Percentiles rank a stretch among this genome's conserved stretches.
Evolutionary conservation across 2,888 invertebrate genomes (phyloP).

Genomic region (Nemurella pictetii): DNA sequence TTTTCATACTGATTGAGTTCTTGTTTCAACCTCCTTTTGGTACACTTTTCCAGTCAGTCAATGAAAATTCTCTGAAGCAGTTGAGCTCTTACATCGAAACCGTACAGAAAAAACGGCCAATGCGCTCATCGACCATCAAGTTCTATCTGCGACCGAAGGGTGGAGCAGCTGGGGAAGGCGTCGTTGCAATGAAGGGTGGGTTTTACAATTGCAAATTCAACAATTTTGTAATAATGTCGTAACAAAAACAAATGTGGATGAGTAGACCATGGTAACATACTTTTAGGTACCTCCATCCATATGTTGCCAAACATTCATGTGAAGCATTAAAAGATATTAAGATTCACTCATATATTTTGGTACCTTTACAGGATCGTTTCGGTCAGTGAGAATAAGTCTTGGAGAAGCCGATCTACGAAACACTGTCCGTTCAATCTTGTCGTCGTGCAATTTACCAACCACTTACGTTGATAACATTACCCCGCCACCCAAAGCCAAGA

Average conservation of each 20-base stretch:
- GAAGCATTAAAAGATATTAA: too few species aligned
- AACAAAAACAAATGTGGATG: too few species aligned
- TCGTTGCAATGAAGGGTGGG: neutral
- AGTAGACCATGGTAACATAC: too few species aligned
- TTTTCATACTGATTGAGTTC: neutral
- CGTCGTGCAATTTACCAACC: conserved; percentile 83
- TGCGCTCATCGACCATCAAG: conserved; percentile 66
- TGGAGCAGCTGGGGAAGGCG: neutral
- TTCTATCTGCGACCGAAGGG: conserved; percentile 69
- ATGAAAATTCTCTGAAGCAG: conserved; percentile 88
- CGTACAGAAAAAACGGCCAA: conserved; percentile 66
- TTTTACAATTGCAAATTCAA: too few species aligned
- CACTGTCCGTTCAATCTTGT: conserved; percentile 74
- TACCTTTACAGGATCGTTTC: conserved; percentile 65
- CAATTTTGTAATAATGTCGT: too few species aligned
- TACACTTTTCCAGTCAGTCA: conserved; percentile 67
- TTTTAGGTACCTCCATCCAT: too few species aligned
- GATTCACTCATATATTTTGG: too few species aligned
- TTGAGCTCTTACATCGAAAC: conserved; percentile 83
- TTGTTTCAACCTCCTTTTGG: neutral
- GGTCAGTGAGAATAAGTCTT: conserved; percentile 72
- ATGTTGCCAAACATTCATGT: too few species aligned
- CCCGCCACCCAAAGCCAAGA: conserved; percentile 48
- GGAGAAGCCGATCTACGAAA: conserved; percentile 69
- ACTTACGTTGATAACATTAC: conserved; percentile 79